Evolutionary conservation across 2,888 invertebrate species (phyloP).

Genomic region (Unio delphinus): DNA sequence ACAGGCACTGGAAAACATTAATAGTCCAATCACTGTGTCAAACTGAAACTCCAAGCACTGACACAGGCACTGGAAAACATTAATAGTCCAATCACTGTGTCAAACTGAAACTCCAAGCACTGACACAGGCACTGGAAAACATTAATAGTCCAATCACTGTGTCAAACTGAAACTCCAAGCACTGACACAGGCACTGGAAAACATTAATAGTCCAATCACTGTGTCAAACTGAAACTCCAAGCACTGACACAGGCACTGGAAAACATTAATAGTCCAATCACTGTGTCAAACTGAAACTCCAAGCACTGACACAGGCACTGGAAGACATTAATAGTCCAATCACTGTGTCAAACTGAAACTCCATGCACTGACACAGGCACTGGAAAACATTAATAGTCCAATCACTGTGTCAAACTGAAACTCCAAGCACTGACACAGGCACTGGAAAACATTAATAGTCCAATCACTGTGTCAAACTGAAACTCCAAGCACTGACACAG

Average conservation of each 20-base stretch:
- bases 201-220: slow-evolving; percentile 80
- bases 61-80: too few relatives aligned
- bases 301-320: slow-evolving; percentile 88
- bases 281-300: slow-evolving; percentile 98
- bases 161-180: slow-evolving; percentile 98
- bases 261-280: slow-evolving; percentile 79
- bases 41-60: too few relatives aligned
- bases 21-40: too few relatives aligned
- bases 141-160: slow-evolving; percentile 83
- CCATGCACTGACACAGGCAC: slow-evolving; percentile 91
- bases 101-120: slow-evolving; percentile 98
- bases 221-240: slow-evolving; percentile 98
- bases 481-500: slow-evolving; percentile 94
- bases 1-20: too few relatives aligned
- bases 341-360: slow-evolving; percentile 97
- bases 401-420: slow-evolving; percentile 98
- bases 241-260: slow-evolving; percentile 85
- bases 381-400: slow-evolving; percentile 72
- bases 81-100: too few relatives aligned
- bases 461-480: slow-evolving; percentile 97
- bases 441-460: slow-evolving; percentile 72
- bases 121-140: slow-evolving; percentile 80
- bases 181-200: slow-evolving; percentile 83
- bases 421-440: slow-evolving; percentile 93
- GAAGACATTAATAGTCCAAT: slow-evolving; percentile 76